phyloP scores from a whole-genome alignment of 2,888 invertebrate species.

The Trimorus sp. region DNA sequence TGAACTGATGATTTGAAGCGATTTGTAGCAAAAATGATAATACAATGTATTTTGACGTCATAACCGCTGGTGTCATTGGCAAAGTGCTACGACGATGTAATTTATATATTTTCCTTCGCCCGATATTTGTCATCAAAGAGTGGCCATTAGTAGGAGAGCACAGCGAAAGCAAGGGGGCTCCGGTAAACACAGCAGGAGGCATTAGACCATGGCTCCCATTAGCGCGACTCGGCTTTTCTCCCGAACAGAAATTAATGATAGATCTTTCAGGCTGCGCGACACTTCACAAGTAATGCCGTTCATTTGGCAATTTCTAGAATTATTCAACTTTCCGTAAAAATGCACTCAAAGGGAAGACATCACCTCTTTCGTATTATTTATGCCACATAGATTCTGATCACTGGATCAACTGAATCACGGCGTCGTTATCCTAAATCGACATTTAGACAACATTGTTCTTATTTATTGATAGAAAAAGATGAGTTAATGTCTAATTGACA shows the following conservation, averaged over 20 bases:
- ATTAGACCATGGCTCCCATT: constrained; percentile 81
- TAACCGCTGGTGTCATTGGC: constrained; percentile 65
- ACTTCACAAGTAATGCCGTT: constrained; percentile 65
- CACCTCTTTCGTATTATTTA: no score
- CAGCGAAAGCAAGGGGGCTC: constrained; percentile 73
- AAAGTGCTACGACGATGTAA: constrained; percentile 76
- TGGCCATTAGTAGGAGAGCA: constrained; percentile 80
- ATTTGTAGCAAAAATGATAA: constrained; percentile 52
- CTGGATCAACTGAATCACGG: no score
- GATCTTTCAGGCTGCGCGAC: constrained; percentile 71
- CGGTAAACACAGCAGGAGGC: constrained; percentile 79
- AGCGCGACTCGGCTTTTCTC: constrained; percentile 78
- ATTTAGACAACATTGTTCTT: no score
- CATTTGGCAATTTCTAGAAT: constrained; percentile 58
- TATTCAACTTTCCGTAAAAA: constrained; percentile 50
- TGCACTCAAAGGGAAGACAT: no score
- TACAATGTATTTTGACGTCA: constrained; percentile 55
- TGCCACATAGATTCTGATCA: no score
- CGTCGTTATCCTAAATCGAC: no score
- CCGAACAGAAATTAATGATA: constrained; percentile 80
- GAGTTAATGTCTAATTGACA: no score
- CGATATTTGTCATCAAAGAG: constrained; percentile 82
- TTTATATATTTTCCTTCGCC: constrained; percentile 81
- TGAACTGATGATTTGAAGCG: constrained; percentile 27
- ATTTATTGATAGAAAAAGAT: no score